Evolutionary conservation across 2,888 invertebrate species (phyloP), one percentile per base, ranked within the genome.

Genomic region (Melanostoma scalare): DNA sequence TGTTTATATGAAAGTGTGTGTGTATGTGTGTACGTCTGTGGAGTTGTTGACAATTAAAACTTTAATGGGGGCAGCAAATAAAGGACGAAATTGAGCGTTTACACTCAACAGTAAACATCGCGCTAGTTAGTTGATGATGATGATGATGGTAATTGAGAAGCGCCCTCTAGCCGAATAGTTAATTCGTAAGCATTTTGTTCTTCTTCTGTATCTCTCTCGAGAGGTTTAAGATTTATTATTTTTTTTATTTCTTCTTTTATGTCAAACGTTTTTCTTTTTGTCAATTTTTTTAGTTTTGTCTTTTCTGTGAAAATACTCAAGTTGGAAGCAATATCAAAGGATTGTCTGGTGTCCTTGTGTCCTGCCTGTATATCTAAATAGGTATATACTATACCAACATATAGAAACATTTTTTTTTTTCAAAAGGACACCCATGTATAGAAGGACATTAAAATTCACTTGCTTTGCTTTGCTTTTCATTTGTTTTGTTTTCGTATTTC

Each of bases 51-150:
- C 68, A 74, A 74, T 82, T 82, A 82, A 77, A 78, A 77, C 63
- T 77, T 82, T 69, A 69, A 82, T 77, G 73, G 53, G 77, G 82
- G 73, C 36, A 65, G 74, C 82, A 74, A 78, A 77, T 77, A 82
- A 74, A 69, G 77, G 77, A 73, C 52, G 56, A 73, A 77, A 77
- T 73, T 63, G 63, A 82, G 56, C 68, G 56, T 46, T 77, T 76
- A 72, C 72, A 73, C 52, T 63, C 56, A 82, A 60, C 69, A 71
- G 71, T 75, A 67, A 60, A 63, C 69, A 61, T 55, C 55, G 69
- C 44, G 58, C 58, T 75, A 76, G 75, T 71, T 81, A 81, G 76
- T 72, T 81, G 71, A 67, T 71, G 75, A 81, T 72, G 69, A 53
- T 60, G 68, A 61, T 61, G 67, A 65, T 75, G 42, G 60, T 68